These are phyloP conservation scores for Pteruthius melanotis DNA, from an alignment of 2,113 vertebrate species.

Conservation along the genomic window DNA sequence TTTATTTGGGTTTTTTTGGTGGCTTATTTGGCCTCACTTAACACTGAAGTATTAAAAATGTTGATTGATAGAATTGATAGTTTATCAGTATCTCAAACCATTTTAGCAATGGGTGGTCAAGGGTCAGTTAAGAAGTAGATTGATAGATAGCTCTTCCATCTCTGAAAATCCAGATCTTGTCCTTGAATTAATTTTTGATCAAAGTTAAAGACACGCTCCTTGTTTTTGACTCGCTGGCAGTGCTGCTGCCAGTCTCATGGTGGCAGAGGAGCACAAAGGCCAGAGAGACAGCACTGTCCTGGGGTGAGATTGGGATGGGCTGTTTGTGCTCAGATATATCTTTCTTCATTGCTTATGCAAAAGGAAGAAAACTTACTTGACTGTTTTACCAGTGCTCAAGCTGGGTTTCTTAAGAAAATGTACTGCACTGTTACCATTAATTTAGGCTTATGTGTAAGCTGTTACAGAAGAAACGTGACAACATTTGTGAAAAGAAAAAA, in stretches of 20 bases:
- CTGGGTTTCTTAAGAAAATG: not conserved
- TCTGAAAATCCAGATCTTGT: not conserved
- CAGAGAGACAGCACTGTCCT: not conserved
- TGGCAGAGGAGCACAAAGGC: not conserved
- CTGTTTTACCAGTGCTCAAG: not conserved
- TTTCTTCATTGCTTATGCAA: not conserved
- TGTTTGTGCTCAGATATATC: accelerated
- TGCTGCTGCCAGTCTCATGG: not conserved
- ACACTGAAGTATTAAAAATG: not conserved
- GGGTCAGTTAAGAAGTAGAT: not conserved
- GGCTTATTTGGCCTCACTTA: conserved; percentile 18
- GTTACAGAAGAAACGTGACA: not conserved
- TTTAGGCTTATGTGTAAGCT: not conserved
- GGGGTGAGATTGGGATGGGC: not conserved
- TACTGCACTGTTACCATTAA: not conserved
- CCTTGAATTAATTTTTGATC: not conserved
- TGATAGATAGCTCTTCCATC: not conserved
- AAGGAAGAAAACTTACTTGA: not conserved
- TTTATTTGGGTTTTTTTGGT: not conserved
- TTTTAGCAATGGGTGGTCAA: not conserved
- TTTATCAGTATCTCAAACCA: not conserved
- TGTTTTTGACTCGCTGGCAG: not conserved
- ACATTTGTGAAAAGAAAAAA: not conserved
- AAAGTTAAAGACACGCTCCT: not conserved
- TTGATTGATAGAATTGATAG: not conserved